Percentiles rank a stretch among this genome's conserved stretches.
Evolutionary conservation across 2,113 vertebrate genomes (phyloP).

Genomic region (Colius striatus): DNA sequence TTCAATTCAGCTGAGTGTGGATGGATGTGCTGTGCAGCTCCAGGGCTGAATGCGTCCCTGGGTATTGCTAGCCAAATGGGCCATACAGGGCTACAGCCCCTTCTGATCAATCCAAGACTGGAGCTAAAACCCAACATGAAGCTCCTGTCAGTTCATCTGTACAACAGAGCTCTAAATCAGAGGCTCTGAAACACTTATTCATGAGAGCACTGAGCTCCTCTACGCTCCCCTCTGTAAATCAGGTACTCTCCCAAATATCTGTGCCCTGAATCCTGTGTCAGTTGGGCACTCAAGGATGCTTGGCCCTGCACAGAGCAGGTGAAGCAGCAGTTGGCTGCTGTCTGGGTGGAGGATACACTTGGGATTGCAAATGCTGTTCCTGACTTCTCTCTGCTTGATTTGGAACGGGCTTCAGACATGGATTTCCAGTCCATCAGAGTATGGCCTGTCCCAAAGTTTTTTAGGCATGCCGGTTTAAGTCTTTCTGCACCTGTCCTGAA

Average conservation of each 20-base stretch:
- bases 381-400: neutral
- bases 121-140: neutral
- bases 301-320: neutral
- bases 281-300: neutral
- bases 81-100: neutral
- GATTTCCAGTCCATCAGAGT: neutral
- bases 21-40: neutral
- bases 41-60: rapidly evolving
- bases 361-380: neutral
- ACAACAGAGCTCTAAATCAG: neutral
- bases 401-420: neutral
- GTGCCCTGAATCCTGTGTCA: rapidly evolving
- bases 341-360: rapidly evolving
- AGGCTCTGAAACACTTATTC: neutral
- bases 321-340: neutral
- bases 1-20: neutral
- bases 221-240: neutral
- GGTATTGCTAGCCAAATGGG: neutral
- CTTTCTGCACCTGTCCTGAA: neutral
- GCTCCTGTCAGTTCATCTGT: neutral
- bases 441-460: neutral
- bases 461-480: neutral
- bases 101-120: neutral
- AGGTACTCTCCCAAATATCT: neutral
- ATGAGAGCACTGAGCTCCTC: neutral